Evolutionary conservation across 2,797 vertebrate species (phyloP), one percentile per base, ranked within the genome.

Genomic region (Thalassophryne amazonica): DNA sequence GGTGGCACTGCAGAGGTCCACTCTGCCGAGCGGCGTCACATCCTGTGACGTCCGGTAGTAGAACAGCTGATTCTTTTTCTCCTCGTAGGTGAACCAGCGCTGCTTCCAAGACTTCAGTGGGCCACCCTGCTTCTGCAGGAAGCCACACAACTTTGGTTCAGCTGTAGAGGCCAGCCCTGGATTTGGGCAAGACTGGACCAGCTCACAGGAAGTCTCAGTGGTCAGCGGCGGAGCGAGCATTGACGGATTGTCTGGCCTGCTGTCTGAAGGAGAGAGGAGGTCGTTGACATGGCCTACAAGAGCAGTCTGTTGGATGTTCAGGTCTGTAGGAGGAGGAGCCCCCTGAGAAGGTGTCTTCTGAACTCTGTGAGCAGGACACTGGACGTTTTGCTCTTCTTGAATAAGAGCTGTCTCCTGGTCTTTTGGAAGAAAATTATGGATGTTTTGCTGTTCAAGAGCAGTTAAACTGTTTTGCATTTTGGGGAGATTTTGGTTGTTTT

Each of bases 31-130:
- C 2, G 95, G 89, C 40, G 74, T 93, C 23, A 92, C 80, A 3
- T 98, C 95, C 36, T 95, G 92, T 0, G 93, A 88, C 0, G 91
- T 95, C 30, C 95, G 91, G 69, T 92, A 98, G 67, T 99, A 99
- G 7, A 91, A 90, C 61, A 97, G 81, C 51, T 87, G 84, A 66
- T 95, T 93, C 59, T 91, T 94, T 48, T 86, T 91, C 69, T 93
- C 92, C 54, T 96, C 93, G 0, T 93, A 97, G 18, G 83, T 86
- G 69, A 98, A 99, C 94, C 96, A 99, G 13, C 96, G 94, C 45
- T 82, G 91, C 67, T 98, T 99, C 95, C 95, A 98, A 20, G 90
- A 69, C 64, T 84, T 93, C 20, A 98, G 88, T 0, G 95, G 94
- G 0, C 94, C 95, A 0, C 91, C 95, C 34, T 92, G 88, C 69